These are phyloP conservation scores for Allolobophora icterica DNA, from an alignment of 2,888 invertebrate species.

Conservation along the genomic window DNA sequence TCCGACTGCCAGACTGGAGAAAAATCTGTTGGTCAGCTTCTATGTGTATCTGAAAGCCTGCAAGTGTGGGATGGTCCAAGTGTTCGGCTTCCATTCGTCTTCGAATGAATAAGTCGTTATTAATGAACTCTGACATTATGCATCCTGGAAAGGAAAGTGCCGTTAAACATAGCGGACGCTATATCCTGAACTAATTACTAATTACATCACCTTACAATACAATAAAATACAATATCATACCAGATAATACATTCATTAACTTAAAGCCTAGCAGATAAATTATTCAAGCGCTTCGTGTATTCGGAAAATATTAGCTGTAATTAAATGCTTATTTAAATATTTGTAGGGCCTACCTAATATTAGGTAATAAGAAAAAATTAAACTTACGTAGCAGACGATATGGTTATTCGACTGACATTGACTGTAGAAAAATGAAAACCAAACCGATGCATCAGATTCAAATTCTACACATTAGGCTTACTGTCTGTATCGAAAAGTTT, in stretches of 20 bases:
- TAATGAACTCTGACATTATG: no score
- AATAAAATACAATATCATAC: no score
- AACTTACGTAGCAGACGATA: slow-evolving; percentile 5
- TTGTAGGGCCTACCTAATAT: no score
- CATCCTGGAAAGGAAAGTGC: no score
- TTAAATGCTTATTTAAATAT: no score
- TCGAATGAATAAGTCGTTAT: not conserved
- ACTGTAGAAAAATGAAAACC: not conserved
- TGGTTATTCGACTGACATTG: not conserved
- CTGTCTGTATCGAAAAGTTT: not conserved
- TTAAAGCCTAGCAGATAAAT: no score
- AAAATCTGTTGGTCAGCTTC: not conserved
- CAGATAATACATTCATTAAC: no score
- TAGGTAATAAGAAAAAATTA: not conserved
- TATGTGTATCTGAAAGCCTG: not conserved
- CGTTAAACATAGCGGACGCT: no score
- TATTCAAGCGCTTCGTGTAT: no score
- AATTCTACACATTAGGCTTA: not conserved
- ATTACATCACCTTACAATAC: no score
- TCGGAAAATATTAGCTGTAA: no score
- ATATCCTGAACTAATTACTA: no score
- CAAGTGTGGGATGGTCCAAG: not conserved
- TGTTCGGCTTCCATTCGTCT: not conserved
- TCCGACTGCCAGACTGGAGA: not conserved
- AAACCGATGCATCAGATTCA: not conserved